A percentile compares a stretch with the other conserved stretches of the same genome.
These are phyloP conservation scores for Lordiphosa mommai DNA, from an alignment of 1,140 invertebrate genomes.

Conservation along the genomic window DNA sequence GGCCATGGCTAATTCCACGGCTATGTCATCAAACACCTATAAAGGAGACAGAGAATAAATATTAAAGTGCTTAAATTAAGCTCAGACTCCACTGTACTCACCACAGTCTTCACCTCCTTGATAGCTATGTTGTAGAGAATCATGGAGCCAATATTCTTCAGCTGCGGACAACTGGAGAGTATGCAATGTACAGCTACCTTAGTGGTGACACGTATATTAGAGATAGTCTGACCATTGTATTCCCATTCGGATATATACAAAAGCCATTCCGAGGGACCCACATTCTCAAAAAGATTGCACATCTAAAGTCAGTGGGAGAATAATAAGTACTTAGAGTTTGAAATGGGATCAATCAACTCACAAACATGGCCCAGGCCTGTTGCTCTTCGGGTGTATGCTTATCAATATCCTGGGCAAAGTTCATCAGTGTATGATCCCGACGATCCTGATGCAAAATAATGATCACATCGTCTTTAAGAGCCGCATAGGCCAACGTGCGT, in stretches of 20 bases:
- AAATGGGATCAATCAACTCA: slow-evolving; percentile 73
- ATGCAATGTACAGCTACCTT: slow-evolving; percentile 93
- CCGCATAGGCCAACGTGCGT: slow-evolving; percentile 87
- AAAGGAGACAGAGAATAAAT: background rate
- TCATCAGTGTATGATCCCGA: slow-evolving; percentile 93
- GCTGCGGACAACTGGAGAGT: slow-evolving; percentile 85
- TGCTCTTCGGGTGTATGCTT: slow-evolving; percentile 88
- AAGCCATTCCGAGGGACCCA: slow-evolving; percentile 94
- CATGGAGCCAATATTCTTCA: slow-evolving; percentile 90
- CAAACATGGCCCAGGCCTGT: slow-evolving; percentile 88
- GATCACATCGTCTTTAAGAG: slow-evolving; percentile 94
- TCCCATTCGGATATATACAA: slow-evolving; percentile 96
- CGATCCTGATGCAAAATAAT: slow-evolving; percentile 94
- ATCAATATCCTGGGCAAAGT: slow-evolving; percentile 92
- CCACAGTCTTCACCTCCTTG: slow-evolving; percentile 98
- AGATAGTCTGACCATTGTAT: slow-evolving; percentile 86
- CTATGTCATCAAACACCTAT: slow-evolving; percentile 95
- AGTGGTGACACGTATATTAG: slow-evolving; percentile 94
- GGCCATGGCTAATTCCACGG: slow-evolving; percentile 95
- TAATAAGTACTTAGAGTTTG: background rate
- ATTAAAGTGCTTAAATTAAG: background rate
- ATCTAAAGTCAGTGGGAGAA: slow-evolving; percentile 82
- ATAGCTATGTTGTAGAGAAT: slow-evolving; percentile 94
- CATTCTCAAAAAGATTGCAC: slow-evolving; percentile 94
- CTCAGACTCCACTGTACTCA: slow-evolving; percentile 82